Percentiles rank a stretch among this genome's conserved stretches.
Evolutionary conservation across 2,888 invertebrate species (phyloP).

Genomic region (Drosophila suboccidentalis): DNA sequence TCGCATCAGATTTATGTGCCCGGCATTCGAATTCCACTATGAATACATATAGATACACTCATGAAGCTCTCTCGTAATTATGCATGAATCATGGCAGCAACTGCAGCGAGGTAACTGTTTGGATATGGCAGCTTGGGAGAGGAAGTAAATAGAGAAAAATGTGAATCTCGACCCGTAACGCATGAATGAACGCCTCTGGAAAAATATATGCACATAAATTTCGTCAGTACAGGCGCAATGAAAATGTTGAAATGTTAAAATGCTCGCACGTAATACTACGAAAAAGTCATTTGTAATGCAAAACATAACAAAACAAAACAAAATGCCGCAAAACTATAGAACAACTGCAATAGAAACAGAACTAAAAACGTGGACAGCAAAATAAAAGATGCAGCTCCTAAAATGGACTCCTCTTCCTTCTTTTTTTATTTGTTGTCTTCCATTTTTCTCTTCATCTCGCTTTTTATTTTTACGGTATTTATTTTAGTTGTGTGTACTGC

Average conservation of each 20-base stretch:
- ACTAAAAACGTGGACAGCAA: slow-evolving; percentile 36
- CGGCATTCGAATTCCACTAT: slow-evolving; percentile 47
- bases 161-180: slow-evolving; percentile 57
- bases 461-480: slow-evolving; percentile 39
- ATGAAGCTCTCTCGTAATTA: slow-evolving; percentile 52
- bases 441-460: slow-evolving; percentile 3
- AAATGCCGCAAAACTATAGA: slow-evolving; percentile 27
- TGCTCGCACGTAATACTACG: slow-evolving; percentile 64
- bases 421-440: slow-evolving; percentile 1
- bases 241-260: slow-evolving; percentile 74
- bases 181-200: slow-evolving; percentile 66
- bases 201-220: slow-evolving; percentile 75
- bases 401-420: slow-evolving; percentile 2
- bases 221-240: slow-evolving; percentile 65
- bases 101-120: slow-evolving; percentile 35
- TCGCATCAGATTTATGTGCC: slow-evolving; percentile 52
- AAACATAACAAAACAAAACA: slow-evolving; percentile 52
- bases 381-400: slow-evolving; percentile 19
- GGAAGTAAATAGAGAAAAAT: slow-evolving; percentile 10
- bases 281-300: slow-evolving; percentile 70
- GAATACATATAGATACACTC: slow-evolving; percentile 33
- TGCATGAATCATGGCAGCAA: slow-evolving; percentile 73
- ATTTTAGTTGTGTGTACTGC: slow-evolving; percentile 51
- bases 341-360: slow-evolving; percentile 47
- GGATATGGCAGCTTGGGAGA: not conserved